Base-by-base conservation (phyloP, 2,888 invertebrate species). In the Clostera curtula region DNA sequence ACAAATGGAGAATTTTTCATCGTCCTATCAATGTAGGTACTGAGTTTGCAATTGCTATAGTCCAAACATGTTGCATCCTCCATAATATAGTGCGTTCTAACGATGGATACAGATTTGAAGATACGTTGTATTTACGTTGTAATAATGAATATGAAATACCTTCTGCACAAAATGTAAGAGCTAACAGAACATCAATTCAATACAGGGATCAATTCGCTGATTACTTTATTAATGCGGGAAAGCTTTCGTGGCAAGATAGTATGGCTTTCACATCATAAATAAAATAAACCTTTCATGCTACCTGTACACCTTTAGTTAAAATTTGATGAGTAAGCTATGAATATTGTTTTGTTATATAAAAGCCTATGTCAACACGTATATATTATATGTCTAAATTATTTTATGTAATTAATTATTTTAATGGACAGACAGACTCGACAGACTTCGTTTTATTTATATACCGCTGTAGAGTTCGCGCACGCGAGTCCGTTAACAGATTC, bases 51-150 rank as follows among this genome's bases (percentile, higher is more conserved):
- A 17, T 22, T 22, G 22, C 22, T 8, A 31, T 26, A 11, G 23
- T 31, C 12, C 23, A 27, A 31, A 20, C 27, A 18, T 18, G 17
- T 18, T 25, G 25, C 12, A 19, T 25, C 12, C 25, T 25, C 15
- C 25, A 25, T 12, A 25, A 25, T 12, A 18, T 11, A 12, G 25
- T 25, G n/a, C 25, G 25, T 7, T 17, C 17, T 7, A 4, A 19
- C 17, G 25, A 25, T 12, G 25, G 25, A 8, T 22, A 12, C 13
- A 22, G 12, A 22, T 22, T 22, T 8, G 22, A 22, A 22, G 22
- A 22, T n/a, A 22, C 22, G 7, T 12, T 22, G 22, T 12, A 12
- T 12, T 8, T 22, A 12, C 22, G 12, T n/a, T 6, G 15, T 15
- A 15, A 15, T 6, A 15, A 15, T 15, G 15, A 6, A 15, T n/a